Base-by-base conservation (phyloP, 2,888 invertebrate genomes). In the Theodoxus fluviatilis region DNA sequence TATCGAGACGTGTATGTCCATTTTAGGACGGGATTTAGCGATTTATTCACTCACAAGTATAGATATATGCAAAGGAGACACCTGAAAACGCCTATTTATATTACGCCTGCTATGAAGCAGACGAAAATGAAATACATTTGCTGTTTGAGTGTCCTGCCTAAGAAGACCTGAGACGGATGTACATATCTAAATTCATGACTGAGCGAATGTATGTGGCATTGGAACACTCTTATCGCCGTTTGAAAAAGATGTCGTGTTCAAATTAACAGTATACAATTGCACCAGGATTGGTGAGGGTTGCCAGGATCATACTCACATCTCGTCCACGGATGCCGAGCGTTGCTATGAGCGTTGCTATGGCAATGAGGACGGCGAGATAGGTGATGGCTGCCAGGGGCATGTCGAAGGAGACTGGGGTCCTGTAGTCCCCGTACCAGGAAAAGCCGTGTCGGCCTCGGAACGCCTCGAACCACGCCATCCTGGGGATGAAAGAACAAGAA, bases 311-410 rank as follows among this genome's bases (percentile, higher is more conserved):
- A 66, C 75, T 75, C 71, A 83, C 83, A 75, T 81, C 80, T 71
- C 79, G 77, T 37, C 83, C 82, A 40, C 81, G 65, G 38, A 81
- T 82, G 25, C 83, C 83, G 33, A 80, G 76, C 9, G 83, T 78
- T 2, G 81, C 79, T 22, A 83, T 77, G 4, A 83, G 74, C 15
- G 81, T 76, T 47, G 82, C 82, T 40, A 81, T 74, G 43, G 79
- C 79, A 2, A 82, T 74, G 12, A 83, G 74, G 9, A 80, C 73
- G 59, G 81, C 82, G 47, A 79, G 73, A 73, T 82, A 83, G 6
- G 79, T 74, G 22, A 83, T 81, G 31, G 75, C 77, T 7, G 76
- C 75, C 35, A 80, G 71, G 4, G 79, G 76, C 18, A 81, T 76
- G 70, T 83, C 83, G 6, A 74, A 64, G 15, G 76, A 76, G 22